Evolutionary conservation across 2,797 vertebrate species (phyloP).

Genomic region (Eidolon dupreanum): DNA sequence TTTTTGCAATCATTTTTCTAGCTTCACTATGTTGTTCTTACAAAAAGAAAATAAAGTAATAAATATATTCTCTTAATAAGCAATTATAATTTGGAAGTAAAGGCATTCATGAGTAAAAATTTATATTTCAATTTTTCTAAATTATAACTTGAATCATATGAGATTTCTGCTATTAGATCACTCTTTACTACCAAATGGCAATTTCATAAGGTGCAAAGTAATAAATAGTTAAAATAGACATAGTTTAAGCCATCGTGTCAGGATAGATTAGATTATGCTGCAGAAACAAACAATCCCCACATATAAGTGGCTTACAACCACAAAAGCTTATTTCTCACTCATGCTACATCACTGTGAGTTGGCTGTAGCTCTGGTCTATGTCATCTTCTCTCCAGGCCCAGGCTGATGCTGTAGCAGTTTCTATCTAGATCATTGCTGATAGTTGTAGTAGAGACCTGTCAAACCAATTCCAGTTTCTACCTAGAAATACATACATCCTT

Average conservation of each 20-base stretch:
- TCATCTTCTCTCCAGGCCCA: background rate
- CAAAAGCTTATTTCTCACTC: background rate
- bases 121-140: slow-evolving; percentile 36
- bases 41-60: slow-evolving; percentile 10
- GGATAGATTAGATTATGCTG: background rate
- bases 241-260: background rate
- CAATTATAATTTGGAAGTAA: background rate
- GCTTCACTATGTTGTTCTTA: background rate
- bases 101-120: background rate
- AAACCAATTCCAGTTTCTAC: background rate
- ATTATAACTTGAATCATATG: slow-evolving; percentile 10
- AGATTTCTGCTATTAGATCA: background rate
- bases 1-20: background rate
- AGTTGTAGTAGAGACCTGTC: background rate
- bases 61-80: background rate
- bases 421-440: background rate
- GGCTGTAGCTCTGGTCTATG: background rate
- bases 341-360: fast-evolving
- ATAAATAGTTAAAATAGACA: background rate
- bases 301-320: background rate
- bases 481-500: background rate
- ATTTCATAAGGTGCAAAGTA: background rate
- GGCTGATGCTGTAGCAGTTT: background rate
- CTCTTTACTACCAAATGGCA: background rate
- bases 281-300: background rate